These are phyloP conservation scores for Polymixis lichenea DNA, from an alignment of 2,888 invertebrate genomes.

Conservation along the genomic window DNA sequence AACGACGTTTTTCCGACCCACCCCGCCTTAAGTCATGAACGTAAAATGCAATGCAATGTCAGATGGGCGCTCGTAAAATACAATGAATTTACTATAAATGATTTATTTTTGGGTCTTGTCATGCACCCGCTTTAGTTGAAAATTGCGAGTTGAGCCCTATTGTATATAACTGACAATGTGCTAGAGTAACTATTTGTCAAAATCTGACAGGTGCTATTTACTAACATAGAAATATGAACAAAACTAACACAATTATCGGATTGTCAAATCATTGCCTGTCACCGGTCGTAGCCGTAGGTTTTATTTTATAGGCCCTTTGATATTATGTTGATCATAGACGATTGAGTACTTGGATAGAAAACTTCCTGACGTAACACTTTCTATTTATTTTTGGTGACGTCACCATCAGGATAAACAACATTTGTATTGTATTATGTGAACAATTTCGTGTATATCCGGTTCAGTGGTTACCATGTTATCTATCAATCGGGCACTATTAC, in stretches of 20 bases:
- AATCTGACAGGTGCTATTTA: no score
- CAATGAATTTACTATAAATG: background rate
- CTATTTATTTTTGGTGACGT: background rate
- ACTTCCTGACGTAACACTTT: background rate
- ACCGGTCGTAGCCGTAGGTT: no score
- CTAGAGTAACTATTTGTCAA: background rate
- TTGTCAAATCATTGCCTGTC: background rate
- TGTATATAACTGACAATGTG: no score
- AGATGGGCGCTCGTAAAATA: background rate
- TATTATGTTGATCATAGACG: background rate
- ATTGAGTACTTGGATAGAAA: background rate
- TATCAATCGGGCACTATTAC: slow-evolving; percentile 54
- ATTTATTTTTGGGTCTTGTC: background rate
- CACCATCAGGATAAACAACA: slow-evolving; percentile 18
- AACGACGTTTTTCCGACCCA: no score
- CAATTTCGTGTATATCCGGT: slow-evolving; percentile 43
- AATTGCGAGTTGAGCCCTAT: background rate
- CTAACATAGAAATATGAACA: no score
- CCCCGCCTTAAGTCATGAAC: background rate
- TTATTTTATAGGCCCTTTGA: background rate
- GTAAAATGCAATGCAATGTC: background rate
- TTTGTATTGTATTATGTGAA: slow-evolving; percentile 44
- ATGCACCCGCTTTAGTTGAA: background rate
- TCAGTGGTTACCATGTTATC: slow-evolving; percentile 46
- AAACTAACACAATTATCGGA: background rate